A percentile compares a stretch with the other conserved stretches of the same genome.
Evolutionary conservation across 2,888 invertebrate genomes (phyloP).

Genomic region (Mimas tiliae): DNA sequence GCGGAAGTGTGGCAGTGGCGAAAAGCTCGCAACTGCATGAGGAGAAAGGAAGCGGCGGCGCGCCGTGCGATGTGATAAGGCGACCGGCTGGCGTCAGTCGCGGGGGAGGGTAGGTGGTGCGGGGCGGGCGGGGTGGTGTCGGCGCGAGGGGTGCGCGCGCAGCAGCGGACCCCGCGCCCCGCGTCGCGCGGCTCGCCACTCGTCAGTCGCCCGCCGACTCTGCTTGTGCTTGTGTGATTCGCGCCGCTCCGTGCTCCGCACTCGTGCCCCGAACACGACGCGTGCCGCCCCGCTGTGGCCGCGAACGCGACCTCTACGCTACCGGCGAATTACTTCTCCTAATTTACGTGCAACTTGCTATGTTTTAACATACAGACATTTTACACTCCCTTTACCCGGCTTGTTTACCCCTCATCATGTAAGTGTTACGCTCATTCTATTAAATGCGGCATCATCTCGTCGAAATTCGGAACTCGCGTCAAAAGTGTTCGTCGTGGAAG

Average conservation of each 20-base stretch:
- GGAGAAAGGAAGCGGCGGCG: slow-evolving; percentile 83
- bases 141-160: slow-evolving; percentile 75
- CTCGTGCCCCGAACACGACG: slow-evolving; percentile 84
- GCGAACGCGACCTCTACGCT: slow-evolving; percentile 86
- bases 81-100: slow-evolving; percentile 75
- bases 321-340: slow-evolving; percentile 82
- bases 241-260: slow-evolving; percentile 84
- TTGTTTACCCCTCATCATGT: slow-evolving; percentile 83
- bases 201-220: slow-evolving; percentile 86
- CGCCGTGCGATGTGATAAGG: slow-evolving; percentile 81
- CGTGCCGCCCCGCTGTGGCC: slow-evolving; percentile 84
- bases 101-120: slow-evolving; percentile 55
- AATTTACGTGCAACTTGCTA: slow-evolving; percentile 81
- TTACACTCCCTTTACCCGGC: slow-evolving; percentile 79
- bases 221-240: slow-evolving; percentile 84
- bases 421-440: slow-evolving; percentile 82
- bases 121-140: slow-evolving; percentile 48
- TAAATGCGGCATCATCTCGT: slow-evolving; percentile 69
- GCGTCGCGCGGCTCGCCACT: slow-evolving; percentile 73
- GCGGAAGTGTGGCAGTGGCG: slow-evolving; percentile 83
- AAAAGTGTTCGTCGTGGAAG: slow-evolving; percentile 76
- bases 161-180: slow-evolving; percentile 78
- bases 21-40: slow-evolving; percentile 83
- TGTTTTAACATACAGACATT: slow-evolving; percentile 81
- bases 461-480: slow-evolving; percentile 81